Base-by-base conservation (phyloP, 2,797 vertebrate species). In the Schizopygopsis pylzovi region DNA sequence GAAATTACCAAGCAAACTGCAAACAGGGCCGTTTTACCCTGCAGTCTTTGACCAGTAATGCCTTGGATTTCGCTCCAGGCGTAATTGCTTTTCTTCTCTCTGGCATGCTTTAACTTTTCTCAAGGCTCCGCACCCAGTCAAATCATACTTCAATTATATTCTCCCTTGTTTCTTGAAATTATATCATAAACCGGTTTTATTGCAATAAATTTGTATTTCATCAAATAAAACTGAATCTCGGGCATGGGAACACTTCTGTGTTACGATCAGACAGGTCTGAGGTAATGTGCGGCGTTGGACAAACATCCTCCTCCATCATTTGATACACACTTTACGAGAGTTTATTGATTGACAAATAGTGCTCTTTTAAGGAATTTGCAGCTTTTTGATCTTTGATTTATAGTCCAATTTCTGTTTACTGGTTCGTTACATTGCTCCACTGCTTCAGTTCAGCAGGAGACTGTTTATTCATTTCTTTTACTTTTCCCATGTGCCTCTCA, bases 61-160 rank as follows among this genome's bases (percentile, higher is more conserved):
- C 86, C 79, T 84, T 75, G 41, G 72, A 68, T 85, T 84, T 73
- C 56, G 85, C 28, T 85, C 82, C 45, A 71, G 85, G 81, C 79
- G 83, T 80, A 90, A 79, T 91, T 85, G 87, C 77, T 86, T 88
- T 87, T 73, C 85, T 77, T 85, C 87, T 89, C 82, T 88, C 82
- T 91, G 92, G 91, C 91, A 68, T 52, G 0, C 2, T 33, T 73
- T 75, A 70, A 84, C 85, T 82, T 90, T 89, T 90, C 85, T 89
- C 91, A 77, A 79, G 89, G 88, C 86, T 87, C 90, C 39, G 87
- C 84, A 89, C 90, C 88, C 28, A 28, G 54, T 90, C 79, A 90
- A 91, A 92, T 91, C 85, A 89, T 90, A 76, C 88, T 89, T 85
- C 90, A 92, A 91, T 92, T 88, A 89, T 91, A 90, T 89, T 89